Percentiles rank a stretch among this genome's conserved stretches.
phyloP scores from a whole-genome alignment of 2,113 vertebrate genomes.

The Saguinus midas region DNA sequence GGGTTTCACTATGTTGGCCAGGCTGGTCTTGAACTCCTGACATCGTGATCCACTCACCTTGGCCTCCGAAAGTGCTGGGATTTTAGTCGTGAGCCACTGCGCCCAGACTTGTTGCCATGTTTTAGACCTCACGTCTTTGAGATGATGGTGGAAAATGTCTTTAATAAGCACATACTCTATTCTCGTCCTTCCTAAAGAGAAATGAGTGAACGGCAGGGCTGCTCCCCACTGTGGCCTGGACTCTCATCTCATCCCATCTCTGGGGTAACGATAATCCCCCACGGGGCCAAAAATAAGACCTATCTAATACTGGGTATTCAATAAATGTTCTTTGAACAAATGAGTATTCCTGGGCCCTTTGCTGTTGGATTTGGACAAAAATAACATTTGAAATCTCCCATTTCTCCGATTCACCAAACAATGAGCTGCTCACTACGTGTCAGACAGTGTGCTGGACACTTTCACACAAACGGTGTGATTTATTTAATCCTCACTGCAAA shows the following conservation, averaged over 20 bases:
- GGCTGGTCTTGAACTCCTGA: too few species aligned
- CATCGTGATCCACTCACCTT: too few species aligned
- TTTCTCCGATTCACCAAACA: background rate
- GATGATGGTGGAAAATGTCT: background rate
- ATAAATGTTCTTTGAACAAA: background rate
- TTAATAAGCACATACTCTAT: background rate
- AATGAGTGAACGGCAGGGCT: background rate
- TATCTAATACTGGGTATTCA: background rate
- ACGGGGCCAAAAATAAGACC: background rate
- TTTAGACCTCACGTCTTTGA: background rate
- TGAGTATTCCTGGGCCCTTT: background rate
- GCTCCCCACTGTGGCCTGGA: background rate
- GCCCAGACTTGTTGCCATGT: background rate
- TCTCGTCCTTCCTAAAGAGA: background rate
- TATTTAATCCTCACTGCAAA: background rate
- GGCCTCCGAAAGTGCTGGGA: too few species aligned
- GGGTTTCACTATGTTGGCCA: too few species aligned
- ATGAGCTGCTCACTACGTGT: background rate
- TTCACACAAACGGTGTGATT: background rate
- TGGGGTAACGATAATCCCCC: background rate
- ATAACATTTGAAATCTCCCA: background rate
- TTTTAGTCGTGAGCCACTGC: too few species aligned
- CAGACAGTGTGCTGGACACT: background rate
- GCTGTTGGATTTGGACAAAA: background rate
- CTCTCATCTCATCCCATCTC: background rate